Evolutionary conservation across 2,888 invertebrate species (phyloP).

Genomic region (Cremastobaeus sp.): DNA sequence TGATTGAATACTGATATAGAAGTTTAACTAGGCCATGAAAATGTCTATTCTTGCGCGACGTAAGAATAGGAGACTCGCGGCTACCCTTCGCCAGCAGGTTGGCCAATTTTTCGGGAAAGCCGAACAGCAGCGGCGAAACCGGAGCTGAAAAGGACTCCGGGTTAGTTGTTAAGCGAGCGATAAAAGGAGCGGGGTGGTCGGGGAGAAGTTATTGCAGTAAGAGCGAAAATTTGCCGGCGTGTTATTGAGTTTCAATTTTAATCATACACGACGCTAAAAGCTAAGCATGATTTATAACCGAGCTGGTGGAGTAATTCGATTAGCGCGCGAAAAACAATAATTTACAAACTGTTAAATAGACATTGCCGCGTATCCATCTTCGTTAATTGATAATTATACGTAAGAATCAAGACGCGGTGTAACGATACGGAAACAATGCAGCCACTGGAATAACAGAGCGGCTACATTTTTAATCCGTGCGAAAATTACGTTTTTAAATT

Average conservation of each 20-base stretch:
- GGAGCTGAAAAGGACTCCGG: neutral
- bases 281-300: constrained; percentile 47
- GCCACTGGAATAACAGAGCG: constrained; percentile 42
- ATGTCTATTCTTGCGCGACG: constrained; percentile 32
- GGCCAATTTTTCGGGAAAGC: neutral
- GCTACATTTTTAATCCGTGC: constrained; percentile 47
- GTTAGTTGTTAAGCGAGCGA: neutral
- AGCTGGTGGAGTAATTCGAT: constrained; percentile 37
- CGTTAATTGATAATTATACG: constrained; percentile 56
- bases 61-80: constrained; percentile 36
- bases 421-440: constrained; percentile 39
- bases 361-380: constrained; percentile 46
- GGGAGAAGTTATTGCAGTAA: neutral
- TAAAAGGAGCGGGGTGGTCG: neutral
- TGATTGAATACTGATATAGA: constrained; percentile 40
- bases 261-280: constrained; percentile 46
- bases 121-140: neutral
- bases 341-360: constrained; percentile 51
- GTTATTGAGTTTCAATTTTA: constrained; percentile 45
- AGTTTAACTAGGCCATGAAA: constrained; percentile 46
- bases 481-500: constrained; percentile 52
- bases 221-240: constrained; percentile 1
- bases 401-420: constrained; percentile 43
- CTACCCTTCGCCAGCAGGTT: neutral
- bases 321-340: constrained; percentile 48